Base-by-base conservation (phyloP, 2,888 invertebrate genomes). In the Pristionchus mayeri region DNA sequence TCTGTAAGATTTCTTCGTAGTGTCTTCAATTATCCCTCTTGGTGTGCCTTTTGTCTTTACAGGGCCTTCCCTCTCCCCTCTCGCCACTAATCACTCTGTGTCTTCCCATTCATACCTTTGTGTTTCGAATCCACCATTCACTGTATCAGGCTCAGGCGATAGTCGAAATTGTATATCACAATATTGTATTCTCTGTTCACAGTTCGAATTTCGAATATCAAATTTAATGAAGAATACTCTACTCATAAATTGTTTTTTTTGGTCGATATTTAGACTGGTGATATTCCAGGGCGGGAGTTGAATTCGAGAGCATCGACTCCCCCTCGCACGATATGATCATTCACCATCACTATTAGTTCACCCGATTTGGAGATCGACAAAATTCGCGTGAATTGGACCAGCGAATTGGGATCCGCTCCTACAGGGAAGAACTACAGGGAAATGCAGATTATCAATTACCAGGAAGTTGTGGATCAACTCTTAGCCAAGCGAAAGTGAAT, bases 381-480 rank as follows among this genome's bases (percentile, higher is more conserved):
- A 40, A 81, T 57, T 1, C 81, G 81, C 9, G 60, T 54, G 54
- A 79, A 37, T 54, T 34, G 54, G 9, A 79, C 79, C 2, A 79
- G 37, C 30, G 50, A 52, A 0, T 21, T 37, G 3, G 52, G 34
- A 37, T 79, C 79, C 18, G 79, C 24, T 9, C 79, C 79, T 79
- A 30, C 27, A 44, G 44, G 13, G 44, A 44, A 44, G 6, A 44
- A 11, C 37, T 37, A 30, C 27, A 44, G 44, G 13, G 44, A 44
- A 44, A 9, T 9, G 21, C 37, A 18, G 0, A 24, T n/a, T 2
- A 21, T 54, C 27, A 6, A 60, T 34, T 81, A 81, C 81, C 81
- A n/a, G 81, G 81, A 40, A 81, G 30, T 81, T 60, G 81, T 3
- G 81, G 81, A 27, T 81, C 81, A 6, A 81, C 60, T 60, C 81